Evolutionary conservation across 2,113 vertebrate genomes (phyloP), one percentile per base, ranked within the genome.

Genomic region (Hemiprocne comata): DNA sequence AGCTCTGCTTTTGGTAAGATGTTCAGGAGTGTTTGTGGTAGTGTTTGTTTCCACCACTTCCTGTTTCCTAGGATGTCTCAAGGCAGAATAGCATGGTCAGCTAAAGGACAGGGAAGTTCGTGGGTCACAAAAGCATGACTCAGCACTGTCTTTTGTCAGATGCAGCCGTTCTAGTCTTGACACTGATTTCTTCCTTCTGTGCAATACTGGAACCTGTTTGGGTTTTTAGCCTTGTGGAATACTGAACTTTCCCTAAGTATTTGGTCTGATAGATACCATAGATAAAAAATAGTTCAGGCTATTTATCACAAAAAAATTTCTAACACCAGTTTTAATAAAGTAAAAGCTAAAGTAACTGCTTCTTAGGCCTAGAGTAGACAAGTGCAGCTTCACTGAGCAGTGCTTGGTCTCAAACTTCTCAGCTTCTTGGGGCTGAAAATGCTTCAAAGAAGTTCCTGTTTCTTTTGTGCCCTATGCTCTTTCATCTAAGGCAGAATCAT

Each of bases 1-100:
- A 98, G 96, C 8, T 97, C 84, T 61, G 98, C 97, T 86, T 97
- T 94, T 51, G 95, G 97, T 69, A 99, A 97, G 48, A 97, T 90
- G 6, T 90, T 95, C 95, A 99, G 97, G 24, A 99, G 97, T 11
- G 98, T 98, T 54, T 80, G 81, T 13, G 99, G 98, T 6, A 94
- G 92, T 34, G 77, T 83, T 2, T 85, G 90, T 19, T 31, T 94
- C 99, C 99, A 99, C 44, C 87, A 97, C 69, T 97, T 98, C 85
- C 98, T 98, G 28, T 81, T 97, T 85, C 90, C 88, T 34, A 42
- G 77, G n/a, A 46, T 26, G 24, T 84, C 87, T 33, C 71, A 76
- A 38, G 93, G 93, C 78, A 89, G 48, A 72, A 36, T 34, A 80
- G 58, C 77, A 19, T 13, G 88, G 79, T 69, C 93, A 88, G 82